These are phyloP conservation scores for Chaetorhynchus papuensis DNA, from an alignment of 2,113 vertebrate genomes.

Conservation along the genomic window DNA sequence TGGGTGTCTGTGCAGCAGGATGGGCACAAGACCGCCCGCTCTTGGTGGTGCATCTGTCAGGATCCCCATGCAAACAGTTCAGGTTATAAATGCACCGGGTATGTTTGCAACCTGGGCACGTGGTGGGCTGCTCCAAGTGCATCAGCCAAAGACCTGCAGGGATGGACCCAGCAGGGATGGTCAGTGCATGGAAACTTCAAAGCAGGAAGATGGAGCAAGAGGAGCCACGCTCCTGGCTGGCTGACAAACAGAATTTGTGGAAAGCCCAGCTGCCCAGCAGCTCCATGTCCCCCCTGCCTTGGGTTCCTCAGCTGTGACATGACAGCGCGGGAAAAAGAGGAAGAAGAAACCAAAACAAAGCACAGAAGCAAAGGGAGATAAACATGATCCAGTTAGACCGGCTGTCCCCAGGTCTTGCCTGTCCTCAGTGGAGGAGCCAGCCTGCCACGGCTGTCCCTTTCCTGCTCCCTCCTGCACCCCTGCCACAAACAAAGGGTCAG, in stretches of 20 bases:
- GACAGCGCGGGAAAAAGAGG: not conserved
- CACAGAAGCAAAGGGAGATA: constrained; percentile 51
- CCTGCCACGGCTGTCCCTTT: not conserved
- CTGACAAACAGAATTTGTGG: not conserved
- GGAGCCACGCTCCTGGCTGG: not conserved
- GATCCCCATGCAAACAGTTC: not conserved
- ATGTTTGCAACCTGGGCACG: rapidly evolving
- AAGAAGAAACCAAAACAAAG: constrained; percentile 2
- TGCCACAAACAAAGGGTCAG: constrained; percentile 37
- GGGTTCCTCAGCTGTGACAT: not conserved
- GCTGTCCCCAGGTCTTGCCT: not conserved
- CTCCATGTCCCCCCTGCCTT: not conserved
- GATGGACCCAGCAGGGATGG: not conserved
- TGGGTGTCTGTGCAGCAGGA: not conserved
- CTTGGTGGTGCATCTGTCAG: not conserved
- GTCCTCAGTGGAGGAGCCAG: not conserved
- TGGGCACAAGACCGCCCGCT: not conserved
- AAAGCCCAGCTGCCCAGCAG: not conserved
- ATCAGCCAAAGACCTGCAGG: not conserved
- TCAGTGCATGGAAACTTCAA: rapidly evolving
- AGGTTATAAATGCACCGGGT: not conserved
- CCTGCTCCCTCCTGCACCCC: not conserved
- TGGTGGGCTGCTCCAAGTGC: not conserved
- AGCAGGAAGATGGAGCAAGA: not conserved
- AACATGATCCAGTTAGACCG: constrained; percentile 39